Base-by-base conservation (phyloP, 2,888 invertebrate species). In the Parasteatoda lunata region DNA sequence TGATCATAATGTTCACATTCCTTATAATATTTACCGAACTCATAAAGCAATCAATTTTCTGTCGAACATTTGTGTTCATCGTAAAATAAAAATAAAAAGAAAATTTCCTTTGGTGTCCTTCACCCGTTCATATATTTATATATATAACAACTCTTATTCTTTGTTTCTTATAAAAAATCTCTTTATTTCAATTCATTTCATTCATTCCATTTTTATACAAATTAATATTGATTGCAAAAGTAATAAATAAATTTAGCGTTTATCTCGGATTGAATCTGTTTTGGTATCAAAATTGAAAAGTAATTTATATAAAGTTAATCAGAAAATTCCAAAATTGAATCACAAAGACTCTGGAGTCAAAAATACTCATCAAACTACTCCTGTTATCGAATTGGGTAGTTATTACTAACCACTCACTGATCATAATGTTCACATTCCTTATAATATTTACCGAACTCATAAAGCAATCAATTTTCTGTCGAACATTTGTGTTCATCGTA, bases 391-490 rank as follows among this genome's bases (percentile, higher is more conserved):
- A 54, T 13, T 54, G 8, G 54, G 5, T 4, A 3, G 3, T 54
- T 54, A 54, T 4, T 11, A 11, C 54, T 54, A 54, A 54, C 13
- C 54, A 54, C 13, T 8, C 3, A 3, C 5, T 2, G 8, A 2
- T 54, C 8, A 54, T 54, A 83, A 71, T 59, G 65, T 59, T 65
- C 8, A 54, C 64, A 52, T 49, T 45, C 51, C 69, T 70, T 77
- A 77, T 83, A 77, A 77, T 77, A 77, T 77, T 77, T 77, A 83
- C 77, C 77, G 77, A 77, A 83, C 72, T 83, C 77, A 83, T 77
- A 77, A 83, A 77, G 71, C 83, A 83, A 83, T 77, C 77, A 70
- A 77, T 71, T 83, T 83, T 77, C 65, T 65, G 83, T 71, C 65
- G 15, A 77, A 72, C 71, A 77, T 83, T 83, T 83, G 77, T 77